Evolutionary conservation across 2,113 vertebrate species (phyloP).

Genomic region (Atractosteus spatula): DNA sequence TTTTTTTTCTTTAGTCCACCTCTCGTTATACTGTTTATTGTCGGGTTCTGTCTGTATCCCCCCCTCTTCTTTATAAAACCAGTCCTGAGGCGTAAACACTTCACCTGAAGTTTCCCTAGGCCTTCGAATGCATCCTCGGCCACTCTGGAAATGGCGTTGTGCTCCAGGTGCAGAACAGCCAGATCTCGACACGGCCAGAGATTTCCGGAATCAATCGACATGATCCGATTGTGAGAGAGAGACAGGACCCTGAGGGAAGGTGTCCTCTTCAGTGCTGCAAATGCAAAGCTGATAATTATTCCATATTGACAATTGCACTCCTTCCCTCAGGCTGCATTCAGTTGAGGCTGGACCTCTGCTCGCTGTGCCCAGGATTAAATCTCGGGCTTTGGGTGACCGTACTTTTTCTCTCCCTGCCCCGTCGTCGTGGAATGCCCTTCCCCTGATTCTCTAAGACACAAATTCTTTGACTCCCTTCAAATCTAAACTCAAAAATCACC

Average conservation of each 20-base stretch:
- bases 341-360: too few species aligned
- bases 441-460: too few species aligned
- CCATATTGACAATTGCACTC: too few species aligned
- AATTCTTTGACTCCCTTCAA: too few species aligned
- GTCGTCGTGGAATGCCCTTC: too few species aligned
- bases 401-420: too few species aligned
- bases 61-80: not conserved
- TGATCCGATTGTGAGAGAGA: slow-evolving; percentile 15
- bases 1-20: not conserved
- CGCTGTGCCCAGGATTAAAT: too few species aligned
- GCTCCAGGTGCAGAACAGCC: slow-evolving; percentile 18
- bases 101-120: slow-evolving; percentile 19
- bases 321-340: too few species aligned
- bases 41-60: not conserved
- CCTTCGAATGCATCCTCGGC: slow-evolving; percentile 3
- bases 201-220: slow-evolving; percentile 3
- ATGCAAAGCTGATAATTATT: too few species aligned
- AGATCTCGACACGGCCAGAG: slow-evolving; percentile 1
- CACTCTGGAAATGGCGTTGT: slow-evolving; percentile 18
- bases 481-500: too few species aligned
- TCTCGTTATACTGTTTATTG: not conserved
- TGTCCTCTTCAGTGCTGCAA: slow-evolving; percentile 14
- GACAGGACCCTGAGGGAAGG: not conserved
- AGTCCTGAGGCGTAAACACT: not conserved
- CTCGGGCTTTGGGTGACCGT: too few species aligned